Evolutionary conservation across 1,140 invertebrate species (phyloP).

Genomic region (Drosophila kurseongensis): DNA sequence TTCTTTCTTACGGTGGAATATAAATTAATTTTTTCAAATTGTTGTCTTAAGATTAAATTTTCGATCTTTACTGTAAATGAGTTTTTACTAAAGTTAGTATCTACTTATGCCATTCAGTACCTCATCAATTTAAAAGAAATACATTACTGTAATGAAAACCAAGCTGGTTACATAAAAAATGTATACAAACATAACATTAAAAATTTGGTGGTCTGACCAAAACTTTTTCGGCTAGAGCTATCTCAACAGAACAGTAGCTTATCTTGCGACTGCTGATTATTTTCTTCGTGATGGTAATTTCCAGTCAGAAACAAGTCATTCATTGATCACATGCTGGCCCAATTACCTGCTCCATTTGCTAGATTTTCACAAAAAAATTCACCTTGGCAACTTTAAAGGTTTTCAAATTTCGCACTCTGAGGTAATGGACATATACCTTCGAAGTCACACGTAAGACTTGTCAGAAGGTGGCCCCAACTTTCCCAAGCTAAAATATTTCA

Average conservation of each 20-base stretch:
- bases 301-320: constrained; percentile 3
- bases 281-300: constrained; percentile 5
- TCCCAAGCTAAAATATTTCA: constrained; percentile 34
- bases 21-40: too few relatives aligned
- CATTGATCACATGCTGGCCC: constrained; percentile 41
- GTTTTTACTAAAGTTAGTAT: too few relatives aligned
- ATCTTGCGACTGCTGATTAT: constrained; percentile 23
- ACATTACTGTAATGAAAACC: background rate
- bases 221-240: constrained; percentile 1
- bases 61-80: too few relatives aligned
- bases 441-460: constrained; percentile 30
- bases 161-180: background rate
- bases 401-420: constrained; percentile 42
- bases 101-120: too few relatives aligned
- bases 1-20: too few relatives aligned
- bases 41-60: too few relatives aligned
- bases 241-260: constrained; percentile 24
- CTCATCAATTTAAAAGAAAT: too few relatives aligned
- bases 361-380: constrained; percentile 35
- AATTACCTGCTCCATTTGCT: constrained; percentile 30
- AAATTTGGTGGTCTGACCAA: background rate
- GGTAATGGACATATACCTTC: constrained; percentile 13
- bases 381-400: constrained; percentile 35
- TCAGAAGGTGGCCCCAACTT: constrained; percentile 21
- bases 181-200: background rate